Evolutionary conservation across 2,113 vertebrate genomes (phyloP).

Genomic region (Odocoileus hemionus): DNA sequence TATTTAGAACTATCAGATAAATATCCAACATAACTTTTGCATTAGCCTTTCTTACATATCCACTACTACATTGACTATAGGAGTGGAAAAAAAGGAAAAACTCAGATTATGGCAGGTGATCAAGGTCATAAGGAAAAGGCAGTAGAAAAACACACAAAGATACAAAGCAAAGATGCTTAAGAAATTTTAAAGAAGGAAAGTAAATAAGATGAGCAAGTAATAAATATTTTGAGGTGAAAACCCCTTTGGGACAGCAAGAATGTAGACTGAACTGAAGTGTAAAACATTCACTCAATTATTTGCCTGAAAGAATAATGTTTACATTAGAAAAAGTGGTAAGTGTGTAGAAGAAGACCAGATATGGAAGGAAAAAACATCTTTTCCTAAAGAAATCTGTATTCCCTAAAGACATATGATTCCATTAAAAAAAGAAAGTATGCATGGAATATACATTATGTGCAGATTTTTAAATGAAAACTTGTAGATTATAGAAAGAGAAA

Average conservation of each 20-base stretch:
- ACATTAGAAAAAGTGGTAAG: background rate
- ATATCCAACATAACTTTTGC: background rate
- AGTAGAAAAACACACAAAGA: background rate
- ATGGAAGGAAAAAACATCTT: background rate
- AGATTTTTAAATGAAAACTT: background rate
- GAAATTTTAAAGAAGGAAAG: constrained; percentile 38
- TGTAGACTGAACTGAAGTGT: background rate
- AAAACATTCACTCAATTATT: constrained; percentile 30
- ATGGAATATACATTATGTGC: background rate
- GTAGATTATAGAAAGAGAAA: background rate
- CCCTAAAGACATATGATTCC: background rate
- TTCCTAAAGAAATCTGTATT: background rate
- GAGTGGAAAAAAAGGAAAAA: background rate
- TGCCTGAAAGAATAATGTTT: constrained; percentile 7
- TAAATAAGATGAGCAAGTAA: constrained; percentile 4
- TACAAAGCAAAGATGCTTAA: background rate
- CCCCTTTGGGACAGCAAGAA: constrained; percentile 7
- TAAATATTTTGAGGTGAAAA: background rate
- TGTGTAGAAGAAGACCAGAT: background rate
- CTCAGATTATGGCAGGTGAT: background rate
- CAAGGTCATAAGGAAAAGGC: background rate
- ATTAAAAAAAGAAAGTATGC: background rate
- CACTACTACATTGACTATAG: background rate
- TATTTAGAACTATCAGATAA: background rate
- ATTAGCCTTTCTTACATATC: background rate